Evolutionary conservation across 2,113 vertebrate genomes (phyloP).

Genomic region (Aegotheles bennettii): DNA sequence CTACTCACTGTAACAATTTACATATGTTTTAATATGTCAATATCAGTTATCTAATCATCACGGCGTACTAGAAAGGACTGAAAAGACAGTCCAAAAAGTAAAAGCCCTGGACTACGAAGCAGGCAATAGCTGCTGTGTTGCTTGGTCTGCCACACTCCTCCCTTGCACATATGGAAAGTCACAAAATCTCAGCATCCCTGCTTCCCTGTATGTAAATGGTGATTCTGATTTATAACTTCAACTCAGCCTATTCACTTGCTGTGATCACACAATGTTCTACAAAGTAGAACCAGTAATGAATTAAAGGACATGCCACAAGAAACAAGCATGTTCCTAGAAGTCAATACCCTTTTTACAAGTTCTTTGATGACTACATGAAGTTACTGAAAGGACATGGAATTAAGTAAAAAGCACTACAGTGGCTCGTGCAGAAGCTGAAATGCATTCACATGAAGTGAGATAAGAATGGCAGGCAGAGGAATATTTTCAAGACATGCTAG

Average conservation of each 20-base stretch:
- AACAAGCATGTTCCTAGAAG: neutral
- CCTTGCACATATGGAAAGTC: neutral
- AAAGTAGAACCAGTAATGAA: neutral
- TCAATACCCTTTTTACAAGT: slow-evolving; percentile 16
- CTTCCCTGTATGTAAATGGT: neutral
- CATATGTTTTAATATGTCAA: neutral
- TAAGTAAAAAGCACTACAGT: neutral
- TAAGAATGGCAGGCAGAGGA: neutral
- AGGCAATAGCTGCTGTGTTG: neutral
- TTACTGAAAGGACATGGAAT: neutral
- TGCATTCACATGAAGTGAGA: neutral
- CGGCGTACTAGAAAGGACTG: neutral
- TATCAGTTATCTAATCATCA: neutral
- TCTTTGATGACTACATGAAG: slow-evolving; percentile 20
- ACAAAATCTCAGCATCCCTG: neutral
- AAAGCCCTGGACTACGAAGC: neutral
- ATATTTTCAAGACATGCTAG: neutral
- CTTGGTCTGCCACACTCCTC: neutral
- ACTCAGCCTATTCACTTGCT: neutral
- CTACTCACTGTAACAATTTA: neutral
- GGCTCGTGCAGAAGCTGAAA: neutral
- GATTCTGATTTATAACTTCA: neutral
- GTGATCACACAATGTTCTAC: neutral
- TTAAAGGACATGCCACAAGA: slow-evolving; percentile 8
- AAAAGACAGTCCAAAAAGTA: neutral